Evolutionary conservation across 1,140 invertebrate species (phyloP).

Genomic region (Venustaconcha ellipsiformis): DNA sequence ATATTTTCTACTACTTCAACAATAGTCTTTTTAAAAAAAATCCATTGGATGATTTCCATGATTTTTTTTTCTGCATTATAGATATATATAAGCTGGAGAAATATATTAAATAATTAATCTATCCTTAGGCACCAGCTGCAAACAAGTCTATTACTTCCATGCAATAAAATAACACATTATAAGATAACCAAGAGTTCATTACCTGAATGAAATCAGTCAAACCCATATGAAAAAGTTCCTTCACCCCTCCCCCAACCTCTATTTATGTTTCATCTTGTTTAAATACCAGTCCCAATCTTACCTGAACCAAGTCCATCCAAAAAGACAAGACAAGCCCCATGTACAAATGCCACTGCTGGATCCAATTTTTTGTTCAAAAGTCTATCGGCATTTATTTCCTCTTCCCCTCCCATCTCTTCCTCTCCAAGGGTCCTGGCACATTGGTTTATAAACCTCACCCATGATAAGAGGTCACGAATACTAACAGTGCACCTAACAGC

Average conservation of each 20-base stretch:
- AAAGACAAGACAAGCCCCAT: conserved; percentile 92
- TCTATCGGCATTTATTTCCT: conserved; percentile 5
- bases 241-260: background rate
- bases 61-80: no score
- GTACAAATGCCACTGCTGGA: conserved; percentile 75
- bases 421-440: conserved; percentile 38
- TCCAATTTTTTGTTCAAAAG: conserved; percentile 36
- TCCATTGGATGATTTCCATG: no score
- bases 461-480: conserved; percentile 92
- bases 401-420: conserved; percentile 36
- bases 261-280: background rate
- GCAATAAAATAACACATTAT: no score
- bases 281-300: conserved; percentile 15
- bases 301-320: conserved; percentile 86
- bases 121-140: background rate
- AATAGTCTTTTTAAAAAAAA: no score
- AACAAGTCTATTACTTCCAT: background rate
- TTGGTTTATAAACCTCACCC: conserved; percentile 89
- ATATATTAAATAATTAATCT: no score
- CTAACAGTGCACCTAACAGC: conserved; percentile 75
- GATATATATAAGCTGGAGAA: no score
- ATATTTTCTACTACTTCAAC: no score
- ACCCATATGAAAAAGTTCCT: background rate
- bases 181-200: background rate
- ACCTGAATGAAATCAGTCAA: background rate